phyloP scores from a whole-genome alignment of 1,140 invertebrate species.

The Drosophila suzukii region DNA sequence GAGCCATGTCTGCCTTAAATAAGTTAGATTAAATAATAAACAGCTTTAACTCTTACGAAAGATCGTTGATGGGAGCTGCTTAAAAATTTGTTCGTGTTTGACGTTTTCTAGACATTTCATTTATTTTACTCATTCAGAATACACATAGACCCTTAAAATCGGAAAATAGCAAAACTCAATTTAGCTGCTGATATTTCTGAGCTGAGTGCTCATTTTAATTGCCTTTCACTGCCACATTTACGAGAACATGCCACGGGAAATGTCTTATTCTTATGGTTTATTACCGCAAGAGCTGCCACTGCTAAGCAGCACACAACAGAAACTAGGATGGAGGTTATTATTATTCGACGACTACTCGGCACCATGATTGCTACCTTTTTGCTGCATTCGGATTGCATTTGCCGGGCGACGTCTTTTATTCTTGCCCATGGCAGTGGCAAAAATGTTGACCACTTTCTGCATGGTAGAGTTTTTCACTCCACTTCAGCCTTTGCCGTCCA shows the following conservation, averaged over 20 bases:
- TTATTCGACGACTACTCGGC: slow-evolving; percentile 63
- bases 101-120: neutral
- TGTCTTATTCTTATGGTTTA: slow-evolving; percentile 75
- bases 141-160: neutral
- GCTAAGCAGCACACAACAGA: slow-evolving; percentile 33
- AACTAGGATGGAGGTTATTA: slow-evolving; percentile 67
- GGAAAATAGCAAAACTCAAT: neutral
- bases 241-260: slow-evolving; percentile 48
- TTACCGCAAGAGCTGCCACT: slow-evolving; percentile 50
- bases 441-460: slow-evolving; percentile 82
- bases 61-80: neutral
- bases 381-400: slow-evolving; percentile 45
- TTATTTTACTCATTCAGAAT: neutral
- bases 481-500: slow-evolving; percentile 28
- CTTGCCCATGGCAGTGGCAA: slow-evolving; percentile 79
- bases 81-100: neutral
- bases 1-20: neutral
- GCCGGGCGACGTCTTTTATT: slow-evolving; percentile 63
- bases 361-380: slow-evolving; percentile 74
- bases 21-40: neutral
- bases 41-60: neutral
- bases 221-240: slow-evolving; percentile 52
- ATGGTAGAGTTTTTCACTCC: slow-evolving; percentile 67
- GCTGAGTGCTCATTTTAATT: slow-evolving; percentile 52
- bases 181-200: slow-evolving; percentile 42